Conservation (phyloP, 2,113 vertebrate species). For the Cepphus grylle region DNA sequence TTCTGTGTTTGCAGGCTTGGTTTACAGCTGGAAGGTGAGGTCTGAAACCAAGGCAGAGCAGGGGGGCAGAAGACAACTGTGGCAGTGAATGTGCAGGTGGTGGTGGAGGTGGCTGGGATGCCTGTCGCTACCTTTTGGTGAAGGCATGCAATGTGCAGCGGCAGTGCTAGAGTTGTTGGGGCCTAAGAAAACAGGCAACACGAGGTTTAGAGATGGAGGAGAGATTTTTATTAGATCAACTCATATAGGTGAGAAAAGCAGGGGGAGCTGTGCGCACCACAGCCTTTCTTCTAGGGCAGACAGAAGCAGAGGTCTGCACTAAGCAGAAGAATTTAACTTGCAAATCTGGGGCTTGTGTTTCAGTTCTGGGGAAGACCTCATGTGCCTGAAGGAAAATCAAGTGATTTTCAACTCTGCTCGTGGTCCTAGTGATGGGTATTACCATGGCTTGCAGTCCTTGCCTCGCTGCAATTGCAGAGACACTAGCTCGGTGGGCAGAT, state of each 20-base stretch:
- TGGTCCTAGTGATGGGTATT: background rate
- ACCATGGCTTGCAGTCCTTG: background rate
- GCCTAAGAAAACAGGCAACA: background rate
- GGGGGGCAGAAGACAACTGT: fast-evolving
- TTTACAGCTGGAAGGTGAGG: background rate
- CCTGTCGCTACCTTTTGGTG: background rate
- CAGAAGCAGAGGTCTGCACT: background rate
- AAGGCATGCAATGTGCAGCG: background rate
- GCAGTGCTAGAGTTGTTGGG: background rate
- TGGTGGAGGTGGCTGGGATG: background rate
- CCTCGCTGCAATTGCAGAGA: background rate
- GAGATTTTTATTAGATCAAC: background rate
- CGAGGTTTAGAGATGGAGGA: background rate
- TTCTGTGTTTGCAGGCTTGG: background rate
- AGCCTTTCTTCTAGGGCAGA: background rate
- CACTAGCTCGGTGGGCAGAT: fast-evolving
- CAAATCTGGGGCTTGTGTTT: background rate
- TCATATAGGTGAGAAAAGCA: background rate
- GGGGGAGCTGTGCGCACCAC: background rate
- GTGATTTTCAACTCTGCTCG: fast-evolving
- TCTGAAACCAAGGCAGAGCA: background rate
- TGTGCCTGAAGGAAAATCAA: background rate
- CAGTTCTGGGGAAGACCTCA: background rate
- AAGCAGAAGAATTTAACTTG: background rate
- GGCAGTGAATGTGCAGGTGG: background rate